Percentiles rank a stretch among this genome's conserved stretches.
phyloP scores from a whole-genome alignment of 1,140 invertebrate genomes.

The Parapsyche elsis region DNA sequence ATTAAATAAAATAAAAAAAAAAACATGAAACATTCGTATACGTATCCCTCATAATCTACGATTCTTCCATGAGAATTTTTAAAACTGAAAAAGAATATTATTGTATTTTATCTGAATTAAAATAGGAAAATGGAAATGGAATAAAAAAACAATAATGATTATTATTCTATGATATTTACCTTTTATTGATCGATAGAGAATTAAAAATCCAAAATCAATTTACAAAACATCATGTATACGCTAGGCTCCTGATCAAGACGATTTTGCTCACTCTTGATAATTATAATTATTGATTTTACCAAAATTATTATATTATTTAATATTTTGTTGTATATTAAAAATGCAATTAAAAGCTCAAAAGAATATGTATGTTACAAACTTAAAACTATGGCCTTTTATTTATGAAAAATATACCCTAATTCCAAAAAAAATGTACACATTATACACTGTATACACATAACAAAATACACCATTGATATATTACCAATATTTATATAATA shows the following conservation, averaged over 20 bases:
- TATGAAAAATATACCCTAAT: conserved; percentile 24
- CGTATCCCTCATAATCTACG: conserved; percentile 55
- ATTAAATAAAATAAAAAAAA: conserved; percentile 22
- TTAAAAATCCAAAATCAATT: conserved; percentile 63
- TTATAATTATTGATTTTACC: conserved; percentile 69
- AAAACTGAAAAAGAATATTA: conserved; percentile 50
- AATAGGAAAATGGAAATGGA: conserved; percentile 13
- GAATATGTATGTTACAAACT: conserved; percentile 71
- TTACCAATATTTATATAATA: not conserved
- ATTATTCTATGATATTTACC: conserved; percentile 55
- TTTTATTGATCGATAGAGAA: conserved; percentile 59
- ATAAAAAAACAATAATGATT: conserved; percentile 49
- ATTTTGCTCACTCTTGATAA: conserved; percentile 68
- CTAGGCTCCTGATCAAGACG: conserved; percentile 66
- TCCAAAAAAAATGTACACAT: not conserved
- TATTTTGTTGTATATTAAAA: conserved; percentile 71
- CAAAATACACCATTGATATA: conserved; percentile 7
- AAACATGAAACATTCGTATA: conserved; percentile 56
- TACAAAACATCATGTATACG: conserved; percentile 68
- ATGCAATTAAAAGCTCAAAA: conserved; percentile 71
- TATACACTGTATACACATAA: no score
- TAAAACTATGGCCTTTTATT: conserved; percentile 57
- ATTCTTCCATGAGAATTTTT: conserved; percentile 56
- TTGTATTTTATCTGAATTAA: conserved; percentile 55
- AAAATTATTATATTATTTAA: conserved; percentile 69